Evolutionary conservation across 2,113 vertebrate genomes (phyloP).

Genomic region (Narcine bancroftii): DNA sequence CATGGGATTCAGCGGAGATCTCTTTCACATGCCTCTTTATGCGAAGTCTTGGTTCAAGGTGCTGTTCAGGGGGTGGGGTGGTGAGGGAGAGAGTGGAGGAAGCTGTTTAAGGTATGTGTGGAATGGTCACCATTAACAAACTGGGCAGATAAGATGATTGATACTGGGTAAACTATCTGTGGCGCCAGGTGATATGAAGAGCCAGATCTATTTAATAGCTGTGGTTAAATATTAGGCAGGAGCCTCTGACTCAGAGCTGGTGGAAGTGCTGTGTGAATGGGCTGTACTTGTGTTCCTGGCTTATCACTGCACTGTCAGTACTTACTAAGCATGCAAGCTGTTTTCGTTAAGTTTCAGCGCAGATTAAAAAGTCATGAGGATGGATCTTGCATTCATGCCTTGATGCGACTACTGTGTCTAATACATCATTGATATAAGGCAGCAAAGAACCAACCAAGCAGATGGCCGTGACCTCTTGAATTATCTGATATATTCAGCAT

Average conservation of each 20-base stretch:
- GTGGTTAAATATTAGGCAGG: slow-evolving; percentile 30
- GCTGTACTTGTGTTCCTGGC: not conserved
- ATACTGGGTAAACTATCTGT: not conserved
- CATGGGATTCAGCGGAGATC: not conserved
- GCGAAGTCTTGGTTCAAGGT: not conserved
- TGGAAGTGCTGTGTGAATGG: not conserved
- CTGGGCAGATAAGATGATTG: slow-evolving; percentile 15
- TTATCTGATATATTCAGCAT: slow-evolving; percentile 78
- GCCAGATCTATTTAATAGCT: slow-evolving; percentile 7
- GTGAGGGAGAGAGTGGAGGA: not conserved
- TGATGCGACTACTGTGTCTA: not conserved
- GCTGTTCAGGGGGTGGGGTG: not conserved
- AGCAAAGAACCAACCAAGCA: slow-evolving; percentile 47
- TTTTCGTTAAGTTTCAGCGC: not conserved
- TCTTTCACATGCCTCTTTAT: not conserved
- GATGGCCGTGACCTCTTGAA: slow-evolving; percentile 59
- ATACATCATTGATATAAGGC: slow-evolving; percentile 40
- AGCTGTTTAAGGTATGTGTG: not conserved
- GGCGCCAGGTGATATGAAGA: slow-evolving; percentile 24
- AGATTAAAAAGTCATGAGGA: slow-evolving; percentile 28
- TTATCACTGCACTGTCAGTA: slow-evolving; percentile 4
- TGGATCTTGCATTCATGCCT: not conserved
- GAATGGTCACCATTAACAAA: not conserved
- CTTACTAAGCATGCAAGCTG: not conserved
- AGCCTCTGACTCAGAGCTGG: not conserved